Percentiles rank a stretch among this genome's conserved stretches.
Evolutionary conservation across 2,888 invertebrate genomes (phyloP).

Genomic region (Melipona bicolor): DNA sequence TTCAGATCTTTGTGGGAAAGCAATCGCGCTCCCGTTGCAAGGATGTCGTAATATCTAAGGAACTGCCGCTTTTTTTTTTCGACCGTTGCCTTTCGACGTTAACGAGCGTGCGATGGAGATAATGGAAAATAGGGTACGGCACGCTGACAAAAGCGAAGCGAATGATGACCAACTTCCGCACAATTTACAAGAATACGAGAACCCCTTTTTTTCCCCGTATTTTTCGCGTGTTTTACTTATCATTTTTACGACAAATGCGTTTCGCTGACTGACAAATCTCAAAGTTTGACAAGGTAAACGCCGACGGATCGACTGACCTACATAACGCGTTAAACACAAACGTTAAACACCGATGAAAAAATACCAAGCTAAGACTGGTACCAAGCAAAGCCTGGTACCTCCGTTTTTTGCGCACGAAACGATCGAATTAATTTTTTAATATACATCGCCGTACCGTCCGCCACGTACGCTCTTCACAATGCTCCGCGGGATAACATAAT

Average conservation of each 20-base stretch:
- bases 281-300: not conserved
- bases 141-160: not conserved
- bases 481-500: constrained; percentile 43
- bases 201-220: not conserved
- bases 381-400: not conserved
- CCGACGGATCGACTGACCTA: not conserved
- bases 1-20: constrained; percentile 46
- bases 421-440: not conserved
- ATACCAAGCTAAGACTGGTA: not conserved
- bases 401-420: not conserved
- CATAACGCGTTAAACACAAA: not conserved
- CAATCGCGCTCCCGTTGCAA: constrained; percentile 27
- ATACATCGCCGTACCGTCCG: not conserved
- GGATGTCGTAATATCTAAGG: constrained; percentile 33
- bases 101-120: not conserved
- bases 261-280: not conserved
- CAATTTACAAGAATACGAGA: not conserved
- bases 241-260: not conserved
- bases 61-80: not conserved
- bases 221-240: not conserved
- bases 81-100: not conserved
- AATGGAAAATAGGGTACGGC: not conserved
- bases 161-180: not conserved
- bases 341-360: not conserved
- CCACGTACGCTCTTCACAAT: constrained; percentile 7